Base-by-base conservation (phyloP, 2,888 invertebrate genomes). In the Corbicula japonica region DNA sequence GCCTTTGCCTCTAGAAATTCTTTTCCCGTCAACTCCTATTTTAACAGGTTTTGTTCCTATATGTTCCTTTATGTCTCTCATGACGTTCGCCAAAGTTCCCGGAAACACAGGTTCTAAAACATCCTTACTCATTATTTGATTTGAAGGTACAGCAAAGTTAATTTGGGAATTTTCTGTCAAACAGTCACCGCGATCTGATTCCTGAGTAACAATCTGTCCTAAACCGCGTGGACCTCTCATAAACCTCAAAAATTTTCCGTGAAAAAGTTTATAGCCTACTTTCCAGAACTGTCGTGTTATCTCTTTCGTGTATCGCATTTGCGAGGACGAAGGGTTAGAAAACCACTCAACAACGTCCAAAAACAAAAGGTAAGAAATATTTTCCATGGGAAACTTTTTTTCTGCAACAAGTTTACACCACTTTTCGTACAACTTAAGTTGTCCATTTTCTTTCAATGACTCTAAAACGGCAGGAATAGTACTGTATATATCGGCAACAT, bases 161-260 rank as follows among this genome's bases (percentile, higher is more conserved):
- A 75, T 61, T 34, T 50, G 21, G 2, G 76, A 76, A 28, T 50
- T 48, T 6, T 2, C 10, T 18, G 74, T n/a, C 6, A 23, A 34
- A 75, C 46, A 48, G 23, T 34, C 15, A 1, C 79, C 74, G 8
- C 12, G 30, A 18, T 41, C 26, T 15, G 44, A 8, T 1, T 8
- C n/a, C 15, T 58, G 48, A 12, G 15, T 30, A n/a, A 76, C 15
- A 30, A 76, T 41, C 15, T 68, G 71, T 1, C 72, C 73, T 2
- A 5, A 15, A 32, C 58, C 63, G 10, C 63, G 46, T 30, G 56
- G 63, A 1, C 70, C 74, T 1, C 46, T 15, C 79, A 79, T 78
- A 58, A 78, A 78, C 34, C 73, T 44, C 3, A 73, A 15, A 50
- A 78, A 69, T 69, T 72, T 78, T 0, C 77, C 77, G 8, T 73